Conservation (phyloP, 2,113 vertebrate species). For the Philantomba maxwellii region DNA sequence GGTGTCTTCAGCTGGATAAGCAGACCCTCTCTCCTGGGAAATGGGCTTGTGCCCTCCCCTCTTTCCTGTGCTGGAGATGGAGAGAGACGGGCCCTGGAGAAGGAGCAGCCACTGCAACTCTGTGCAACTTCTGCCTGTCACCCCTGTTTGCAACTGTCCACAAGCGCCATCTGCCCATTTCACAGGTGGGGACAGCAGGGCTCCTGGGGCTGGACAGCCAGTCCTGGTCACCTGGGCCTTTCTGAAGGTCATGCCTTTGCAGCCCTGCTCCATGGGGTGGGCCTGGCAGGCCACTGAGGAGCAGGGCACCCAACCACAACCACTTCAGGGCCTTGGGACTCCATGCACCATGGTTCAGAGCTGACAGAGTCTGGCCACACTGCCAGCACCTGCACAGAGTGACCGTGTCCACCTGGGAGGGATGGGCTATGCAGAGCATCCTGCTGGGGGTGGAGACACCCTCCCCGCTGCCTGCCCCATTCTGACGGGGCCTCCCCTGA, state of each 20-base stretch:
- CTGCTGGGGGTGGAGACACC: background rate
- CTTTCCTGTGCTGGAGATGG: background rate
- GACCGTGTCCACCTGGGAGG: background rate
- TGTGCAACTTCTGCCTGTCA: background rate
- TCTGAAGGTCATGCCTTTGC: background rate
- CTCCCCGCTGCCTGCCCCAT: accelerated
- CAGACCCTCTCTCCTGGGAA: background rate
- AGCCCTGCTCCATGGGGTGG: too few relatives aligned
- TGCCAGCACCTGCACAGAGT: accelerated
- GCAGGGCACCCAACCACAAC: background rate
- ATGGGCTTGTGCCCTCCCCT: background rate
- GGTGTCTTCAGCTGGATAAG: background rate
- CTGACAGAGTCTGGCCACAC: too few relatives aligned
- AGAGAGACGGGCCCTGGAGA: background rate
- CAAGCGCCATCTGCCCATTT: too few relatives aligned
- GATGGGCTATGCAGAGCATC: too few relatives aligned
- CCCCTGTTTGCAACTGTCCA: background rate
- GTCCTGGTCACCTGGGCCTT: background rate
- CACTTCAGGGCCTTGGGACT: background rate
- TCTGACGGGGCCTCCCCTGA: background rate
- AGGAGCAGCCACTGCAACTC: background rate
- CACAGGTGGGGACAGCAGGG: background rate
- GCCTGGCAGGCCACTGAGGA: background rate
- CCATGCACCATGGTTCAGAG: background rate
- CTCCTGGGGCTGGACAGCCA: background rate